Base-by-base conservation (phyloP, 2,797 vertebrate genomes). In the Onychomys torridus region DNA sequence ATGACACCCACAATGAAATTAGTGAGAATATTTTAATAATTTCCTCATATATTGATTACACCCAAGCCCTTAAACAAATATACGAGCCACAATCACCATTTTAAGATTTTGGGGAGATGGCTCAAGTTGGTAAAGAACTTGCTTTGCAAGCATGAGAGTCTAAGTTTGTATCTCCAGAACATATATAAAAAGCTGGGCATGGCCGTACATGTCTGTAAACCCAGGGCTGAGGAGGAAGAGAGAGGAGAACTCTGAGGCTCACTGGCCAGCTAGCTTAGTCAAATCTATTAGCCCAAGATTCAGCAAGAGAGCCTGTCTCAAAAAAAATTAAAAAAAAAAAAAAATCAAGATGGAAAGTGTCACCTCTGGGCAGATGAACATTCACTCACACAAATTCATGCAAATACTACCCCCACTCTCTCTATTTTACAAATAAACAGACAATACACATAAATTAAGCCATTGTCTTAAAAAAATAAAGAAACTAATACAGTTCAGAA, bases 11-110 rank as follows among this genome's bases (percentile, higher is more conserved):
- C 5, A 91, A 89, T 79, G 32, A 94, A 89, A 91, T 71, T 92
- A 87, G 78, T 29, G 16, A 29, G 43, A 87, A 93, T 75, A 89
- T 89, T 93, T 96, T 88, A 97, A 59, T 77, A 57, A 93, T 63
- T 86, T 92, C 71, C 76, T 93, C n/a, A 82, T 55, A 92, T 23
- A 96, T 63, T 82, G 83, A 96, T 49, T 91, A 93, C 75, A 84
- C 32, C 95, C 71, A 93, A 93, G 37, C 8, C 91, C 61, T 94
- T n/a, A 79, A 67, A 79, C 23, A 94, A 96, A 8, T 75, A 65
- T 78, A 49, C 59, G 59, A 90, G 63, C 14, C 40, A 85, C 32
- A 71, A 93, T 95, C 32, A 81, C 91, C 52, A 94, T 77, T 94
- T 89, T 9, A 77, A 75, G 40, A 27, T 19, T 8, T 19, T 77